Conservation (phyloP, 2,113 vertebrate genomes). For the Butorides virescens region DNA sequence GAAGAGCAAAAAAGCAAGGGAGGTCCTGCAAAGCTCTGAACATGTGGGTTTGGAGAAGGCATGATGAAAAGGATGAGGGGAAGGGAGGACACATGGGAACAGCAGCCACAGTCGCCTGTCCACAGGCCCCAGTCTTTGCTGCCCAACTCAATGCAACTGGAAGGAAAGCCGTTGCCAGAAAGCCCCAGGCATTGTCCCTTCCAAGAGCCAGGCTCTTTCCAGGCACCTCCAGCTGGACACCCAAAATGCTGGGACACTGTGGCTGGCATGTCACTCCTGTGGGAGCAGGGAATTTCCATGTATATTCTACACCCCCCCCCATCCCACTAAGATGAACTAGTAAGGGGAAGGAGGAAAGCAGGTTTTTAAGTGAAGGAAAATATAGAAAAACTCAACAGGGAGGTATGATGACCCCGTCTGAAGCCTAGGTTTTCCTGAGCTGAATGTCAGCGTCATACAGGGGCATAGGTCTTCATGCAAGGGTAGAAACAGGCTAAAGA, state of each 20-base stretch:
- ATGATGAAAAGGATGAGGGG: accelerated
- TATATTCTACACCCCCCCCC: background rate
- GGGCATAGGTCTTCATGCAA: background rate
- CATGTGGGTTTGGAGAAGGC: background rate
- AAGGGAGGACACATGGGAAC: background rate
- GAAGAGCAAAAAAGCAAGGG: background rate
- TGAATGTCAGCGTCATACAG: background rate
- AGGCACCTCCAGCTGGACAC: background rate
- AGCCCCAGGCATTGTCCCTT: background rate
- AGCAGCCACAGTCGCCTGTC: background rate
- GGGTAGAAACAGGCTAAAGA: background rate
- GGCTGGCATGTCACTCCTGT: background rate
- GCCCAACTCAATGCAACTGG: background rate
- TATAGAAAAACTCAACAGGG: background rate
- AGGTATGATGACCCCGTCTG: background rate
- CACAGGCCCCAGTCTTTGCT: background rate
- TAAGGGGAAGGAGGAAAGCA: background rate
- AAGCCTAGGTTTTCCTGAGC: background rate
- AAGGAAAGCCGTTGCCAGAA: background rate
- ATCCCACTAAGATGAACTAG: background rate
- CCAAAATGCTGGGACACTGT: background rate
- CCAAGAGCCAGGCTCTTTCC: background rate
- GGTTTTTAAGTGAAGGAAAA: background rate
- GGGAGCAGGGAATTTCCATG: background rate
- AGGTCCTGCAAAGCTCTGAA: background rate